Conservation (phyloP, 1,140 invertebrate genomes). For the Catajapyx aquilonaris region DNA sequence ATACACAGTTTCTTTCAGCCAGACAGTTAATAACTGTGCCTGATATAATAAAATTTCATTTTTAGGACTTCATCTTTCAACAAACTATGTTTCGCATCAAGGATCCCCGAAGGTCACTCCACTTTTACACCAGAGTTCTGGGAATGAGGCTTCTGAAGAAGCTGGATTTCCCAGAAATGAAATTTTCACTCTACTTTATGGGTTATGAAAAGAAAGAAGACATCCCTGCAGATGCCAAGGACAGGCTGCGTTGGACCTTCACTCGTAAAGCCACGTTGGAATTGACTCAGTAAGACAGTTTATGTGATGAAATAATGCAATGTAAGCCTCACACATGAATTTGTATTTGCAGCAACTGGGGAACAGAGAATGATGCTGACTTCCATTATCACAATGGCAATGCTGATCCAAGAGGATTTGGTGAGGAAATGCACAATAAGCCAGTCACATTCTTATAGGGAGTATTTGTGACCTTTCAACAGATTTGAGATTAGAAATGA, state of each 20-base stretch:
- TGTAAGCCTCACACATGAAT: constrained; percentile 2
- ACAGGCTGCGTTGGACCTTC: constrained; percentile 54
- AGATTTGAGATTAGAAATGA: no score
- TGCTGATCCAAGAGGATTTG: constrained; percentile 70
- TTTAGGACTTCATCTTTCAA: constrained; percentile 73
- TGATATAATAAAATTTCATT: no score
- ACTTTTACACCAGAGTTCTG: constrained; percentile 75
- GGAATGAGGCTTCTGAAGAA: constrained; percentile 80
- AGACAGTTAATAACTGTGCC: no score
- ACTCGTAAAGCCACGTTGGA: constrained; percentile 71
- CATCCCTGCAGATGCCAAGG: constrained; percentile 41
- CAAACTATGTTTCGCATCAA: constrained; percentile 93
- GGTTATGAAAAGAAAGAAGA: constrained; percentile 63
- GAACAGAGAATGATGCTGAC: constrained; percentile 62
- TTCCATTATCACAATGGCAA: constrained; percentile 77
- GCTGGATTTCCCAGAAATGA: constrained; percentile 68
- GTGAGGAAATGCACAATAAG: no score
- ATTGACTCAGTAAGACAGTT: constrained; percentile 59
- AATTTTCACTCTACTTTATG: constrained; percentile 85
- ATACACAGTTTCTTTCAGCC: no score
- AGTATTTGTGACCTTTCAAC: no score
- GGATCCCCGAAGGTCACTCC: constrained; percentile 62
- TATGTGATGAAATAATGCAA: constrained; percentile 5
- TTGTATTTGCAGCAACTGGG: constrained; percentile 62
- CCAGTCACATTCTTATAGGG: no score